Base-by-base conservation (phyloP, 92 coral and sea anemone genomes). In the Epizoanthus ramosus region DNA sequence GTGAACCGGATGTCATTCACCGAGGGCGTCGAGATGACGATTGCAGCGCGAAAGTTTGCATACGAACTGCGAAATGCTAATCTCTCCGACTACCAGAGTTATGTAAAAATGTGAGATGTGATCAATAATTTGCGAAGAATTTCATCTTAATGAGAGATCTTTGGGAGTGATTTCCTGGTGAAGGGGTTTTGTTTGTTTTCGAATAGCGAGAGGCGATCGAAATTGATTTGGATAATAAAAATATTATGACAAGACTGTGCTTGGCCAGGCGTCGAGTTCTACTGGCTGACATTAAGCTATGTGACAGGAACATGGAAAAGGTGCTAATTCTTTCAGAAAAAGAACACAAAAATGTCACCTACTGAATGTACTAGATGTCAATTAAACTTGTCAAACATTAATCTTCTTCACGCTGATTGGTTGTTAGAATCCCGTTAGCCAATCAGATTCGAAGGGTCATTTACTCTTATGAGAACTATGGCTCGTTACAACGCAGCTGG, bases 291-390 rank as follows among this genome's bases (percentile, higher is more conserved):
- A 91, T 91, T 89, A 89, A 84, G 84, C 68, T 81, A 91, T 84
- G 98, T 91, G 98, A 91, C 98, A 93, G 92, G 88, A 93, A 93
- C 98, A 93, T 91, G 91, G 75, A 87, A 93, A 93, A 93, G 98
- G 98, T 93, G 98, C 86, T 93, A 93, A 93, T 89, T 93, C 98
- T 93, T 93, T 93, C 98, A 93, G 91, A 91, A 93, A 87, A 91
- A 91, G 91, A 93, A 93, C 98, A 93, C 90, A 91, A 89, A 93
- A 89, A 89, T 93, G 87, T 91, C 98, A 93, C 98, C 98, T 91
- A 75, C 88, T 93, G 95, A 93, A 93, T 91, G 90, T 90, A 93
- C 88, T 91, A 89, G 93, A 93, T 87, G 98, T 93, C 98, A 93
- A 87, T 91, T 93, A 89, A 88, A 93, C 83, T 83, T 89, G 95